Percentiles rank a stretch among this genome's conserved stretches.
These are phyloP conservation scores for Oxycera nigricornis DNA, from an alignment of 2,888 invertebrate genomes.

Conservation along the genomic window DNA sequence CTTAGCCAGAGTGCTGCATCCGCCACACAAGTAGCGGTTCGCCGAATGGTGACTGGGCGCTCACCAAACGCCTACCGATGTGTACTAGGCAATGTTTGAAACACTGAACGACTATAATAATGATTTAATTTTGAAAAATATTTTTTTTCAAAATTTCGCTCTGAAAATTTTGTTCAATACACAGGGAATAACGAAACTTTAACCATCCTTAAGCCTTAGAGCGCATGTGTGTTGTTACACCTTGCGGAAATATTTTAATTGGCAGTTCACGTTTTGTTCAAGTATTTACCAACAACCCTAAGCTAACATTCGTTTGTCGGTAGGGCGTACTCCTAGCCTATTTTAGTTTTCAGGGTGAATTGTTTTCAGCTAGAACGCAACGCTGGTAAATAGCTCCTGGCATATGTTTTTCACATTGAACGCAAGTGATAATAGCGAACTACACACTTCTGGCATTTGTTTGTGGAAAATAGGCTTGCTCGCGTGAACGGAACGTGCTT, in stretches of 20 bases:
- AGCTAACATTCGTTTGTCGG: background rate
- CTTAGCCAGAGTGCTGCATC: too few relatives aligned
- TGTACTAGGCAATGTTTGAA: too few relatives aligned
- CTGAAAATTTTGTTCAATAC: too few relatives aligned
- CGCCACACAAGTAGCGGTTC: too few relatives aligned
- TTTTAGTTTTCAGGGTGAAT: background rate
- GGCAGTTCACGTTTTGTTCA: conserved; percentile 28
- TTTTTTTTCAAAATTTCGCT: too few relatives aligned
- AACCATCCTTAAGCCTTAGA: background rate
- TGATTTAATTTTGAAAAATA: too few relatives aligned
- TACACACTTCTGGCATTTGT: background rate
- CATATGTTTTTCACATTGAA: conserved; percentile 21
- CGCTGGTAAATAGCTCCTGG: conserved; percentile 1
- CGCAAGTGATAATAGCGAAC: conserved; percentile 6
- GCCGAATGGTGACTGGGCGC: too few relatives aligned
- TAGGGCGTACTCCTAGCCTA: background rate
- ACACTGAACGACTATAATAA: too few relatives aligned
- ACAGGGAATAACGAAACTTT: too few relatives aligned
- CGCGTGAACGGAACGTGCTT: background rate
- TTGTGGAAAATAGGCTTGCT: background rate
- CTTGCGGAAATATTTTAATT: conserved; percentile 40
- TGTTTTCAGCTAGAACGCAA: background rate
- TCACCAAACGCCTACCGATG: too few relatives aligned
- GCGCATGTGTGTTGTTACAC: conserved; percentile 22
- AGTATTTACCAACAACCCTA: background rate